Percentiles rank a stretch among this genome's conserved stretches.
Evolutionary conservation across 2,888 invertebrate genomes (phyloP).

Genomic region (Cosmorhoe ocellata): DNA sequence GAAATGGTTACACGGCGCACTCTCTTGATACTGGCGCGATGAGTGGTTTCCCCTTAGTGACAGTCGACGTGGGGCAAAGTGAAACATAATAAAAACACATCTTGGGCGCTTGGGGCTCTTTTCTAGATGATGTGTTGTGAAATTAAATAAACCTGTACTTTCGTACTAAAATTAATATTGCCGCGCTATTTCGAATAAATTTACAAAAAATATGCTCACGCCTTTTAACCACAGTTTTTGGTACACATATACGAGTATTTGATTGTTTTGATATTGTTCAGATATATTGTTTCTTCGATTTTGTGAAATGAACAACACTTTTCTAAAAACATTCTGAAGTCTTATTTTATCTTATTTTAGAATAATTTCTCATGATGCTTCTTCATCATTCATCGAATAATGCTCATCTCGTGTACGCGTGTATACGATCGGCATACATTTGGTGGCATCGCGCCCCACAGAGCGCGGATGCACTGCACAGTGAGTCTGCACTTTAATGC

Average conservation of each 20-base stretch:
- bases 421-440: neutral
- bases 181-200: neutral
- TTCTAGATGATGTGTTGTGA: constrained; percentile 9
- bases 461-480: constrained; percentile 8
- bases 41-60: constrained; percentile 61
- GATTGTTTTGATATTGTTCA: too few species aligned
- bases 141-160: constrained; percentile 2
- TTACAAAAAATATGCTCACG: too few species aligned
- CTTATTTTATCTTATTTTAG: too few species aligned
- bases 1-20: constrained; percentile 40
- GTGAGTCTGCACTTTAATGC: constrained; percentile 51
- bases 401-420: too few species aligned
- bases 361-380: too few species aligned
- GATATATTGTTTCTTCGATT: too few species aligned
- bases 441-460: neutral
- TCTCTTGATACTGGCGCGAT: constrained; percentile 39
- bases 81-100: constrained; percentile 65
- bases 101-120: constrained; percentile 49
- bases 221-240: too few species aligned
- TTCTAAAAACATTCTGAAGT: too few species aligned
- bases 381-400: too few species aligned
- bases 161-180: neutral
- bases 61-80: constrained; percentile 50
- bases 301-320: too few species aligned
- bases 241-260: too few species aligned